phyloP scores from a whole-genome alignment of 2,797 vertebrate species.

The Amblyraja radiata region DNA sequence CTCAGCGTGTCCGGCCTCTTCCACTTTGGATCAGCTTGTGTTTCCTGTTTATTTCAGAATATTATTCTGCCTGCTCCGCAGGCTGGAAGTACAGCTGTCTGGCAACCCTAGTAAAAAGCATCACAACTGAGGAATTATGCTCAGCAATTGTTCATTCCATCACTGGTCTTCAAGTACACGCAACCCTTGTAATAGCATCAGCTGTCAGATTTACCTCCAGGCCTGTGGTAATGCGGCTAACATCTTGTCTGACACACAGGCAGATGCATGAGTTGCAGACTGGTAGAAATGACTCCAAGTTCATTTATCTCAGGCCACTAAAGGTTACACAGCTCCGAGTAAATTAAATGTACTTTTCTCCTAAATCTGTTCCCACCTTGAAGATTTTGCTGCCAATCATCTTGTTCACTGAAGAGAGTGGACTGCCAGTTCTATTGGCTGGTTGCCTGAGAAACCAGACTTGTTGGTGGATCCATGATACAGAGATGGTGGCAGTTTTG shows the following conservation, averaged over 20 bases:
- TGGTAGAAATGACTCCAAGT: not conserved
- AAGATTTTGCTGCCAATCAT: not conserved
- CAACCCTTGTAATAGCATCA: not conserved
- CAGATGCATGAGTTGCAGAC: not conserved
- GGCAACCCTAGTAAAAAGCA: not conserved
- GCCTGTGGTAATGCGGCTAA: not conserved
- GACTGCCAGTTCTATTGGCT: not conserved
- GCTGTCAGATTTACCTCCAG: not conserved
- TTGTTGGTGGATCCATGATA: not conserved
- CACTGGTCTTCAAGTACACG: too few relatives aligned
- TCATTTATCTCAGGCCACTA: slow-evolving; percentile 11
- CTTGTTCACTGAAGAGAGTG: not conserved
- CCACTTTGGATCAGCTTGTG: not conserved
- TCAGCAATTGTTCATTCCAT: not conserved
- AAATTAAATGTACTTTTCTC: slow-evolving; percentile 24
- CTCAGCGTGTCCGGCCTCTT: not conserved
- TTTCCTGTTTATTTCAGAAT: not conserved
- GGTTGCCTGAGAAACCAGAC: not conserved
- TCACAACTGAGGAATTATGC: not conserved
- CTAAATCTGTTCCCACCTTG: not conserved
- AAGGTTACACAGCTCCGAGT: not conserved
- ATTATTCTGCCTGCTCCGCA: too few relatives aligned
- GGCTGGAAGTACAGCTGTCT: not conserved
- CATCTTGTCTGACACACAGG: not conserved
- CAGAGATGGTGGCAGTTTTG: not conserved